Evolutionary conservation across 2,888 invertebrate genomes (phyloP), one percentile per base, ranked within the genome.

Genomic region (Galerucella nymphaeae): DNA sequence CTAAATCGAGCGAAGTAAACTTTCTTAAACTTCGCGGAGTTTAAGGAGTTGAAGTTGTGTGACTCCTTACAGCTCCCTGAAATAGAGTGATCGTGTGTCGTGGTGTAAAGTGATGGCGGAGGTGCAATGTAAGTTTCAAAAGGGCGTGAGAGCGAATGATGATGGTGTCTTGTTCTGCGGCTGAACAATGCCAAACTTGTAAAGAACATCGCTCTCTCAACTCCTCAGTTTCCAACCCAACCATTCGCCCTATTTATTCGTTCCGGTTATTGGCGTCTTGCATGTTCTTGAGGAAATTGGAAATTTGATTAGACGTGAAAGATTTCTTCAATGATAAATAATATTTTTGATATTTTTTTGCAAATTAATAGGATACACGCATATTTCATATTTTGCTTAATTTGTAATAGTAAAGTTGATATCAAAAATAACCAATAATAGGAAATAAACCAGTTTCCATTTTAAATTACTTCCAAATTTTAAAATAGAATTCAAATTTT

Each of bases 121-220:
- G 63, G 61, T 63, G 70, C 63, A 57, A 48, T 61, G 63, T 30
- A 62, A 53, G 79, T 78, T 79, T 77, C 75, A 77, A 73, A 77
- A 73, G 75, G 76, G 75, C 76, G 74, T 78, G 79, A 77, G 81
- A 80, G 80, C 78, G 75, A 73, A 74, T 78, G 77, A 78, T 75
- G 77, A 80, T 81, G 80, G 85, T 83, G 85, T 85, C 85, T 83
- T 86, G 85, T 86, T 68, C 85, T 85, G 86, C 83, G 86, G 86
- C 84, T 82, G 84, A 85, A 84, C 84, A 85, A 85, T 83, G 84
- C 81, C 82, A 82, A 85, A 85, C 84, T 85, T 84, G 84, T 83
- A 82, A 81, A 80, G 79, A 82, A 81, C 82, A 80, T 80, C 83
- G 81, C 81, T 80, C 83, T 82, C 77, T 82, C 82, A 80, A 80